Evolutionary conservation across 2,113 vertebrate species (phyloP), one percentile per base, ranked within the genome.

Genomic region (Rhadina sibilatrix): DNA sequence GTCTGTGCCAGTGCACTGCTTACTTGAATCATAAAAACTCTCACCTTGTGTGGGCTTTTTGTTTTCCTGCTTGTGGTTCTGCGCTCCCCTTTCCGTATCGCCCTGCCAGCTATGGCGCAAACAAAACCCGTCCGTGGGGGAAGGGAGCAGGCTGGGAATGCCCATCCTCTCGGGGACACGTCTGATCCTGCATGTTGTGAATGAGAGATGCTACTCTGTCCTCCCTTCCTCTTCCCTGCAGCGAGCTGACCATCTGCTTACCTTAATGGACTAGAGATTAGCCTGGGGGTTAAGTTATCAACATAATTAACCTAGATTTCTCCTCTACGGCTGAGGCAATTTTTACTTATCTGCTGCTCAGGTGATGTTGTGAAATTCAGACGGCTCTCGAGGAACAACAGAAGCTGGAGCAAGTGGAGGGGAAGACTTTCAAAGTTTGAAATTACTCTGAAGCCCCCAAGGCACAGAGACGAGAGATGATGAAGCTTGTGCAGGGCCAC

Each of bases 251-350:
- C 94, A 97, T 97, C 97, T 97, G 97, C 94, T 97, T 80, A 92
- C 92, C 81, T 94, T 96, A 94, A 92, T 92, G 79, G 92, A 83
- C 80, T 53, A 94, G 86, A 89, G 96, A 97, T 97, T 97, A 96
- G 90, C 90, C 87, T 0, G 14, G 35, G 92, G 89, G 89, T 96
- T 96, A 97, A 90, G 90, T 97, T 93, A 96, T 94, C 93, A 91
- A 65, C 89, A 42, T 96, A 97, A 97, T 97, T 97, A 97, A 97
- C 96, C 96, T 97, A 95, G 94, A 97, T 96, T 94, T 96, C 95
- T 90, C 85, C 68, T 94, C 79, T 77, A 63, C 0, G 5, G 49
- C 86, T 60, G 84, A 85, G 60, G 70, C 88, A 89, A 47, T 92
- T 95, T 95, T 96, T 93, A 71, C 61, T 83, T 94, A 81, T 72